Base-by-base conservation (phyloP, 1,140 invertebrate genomes). In the Harpegnathos saltator region DNA sequence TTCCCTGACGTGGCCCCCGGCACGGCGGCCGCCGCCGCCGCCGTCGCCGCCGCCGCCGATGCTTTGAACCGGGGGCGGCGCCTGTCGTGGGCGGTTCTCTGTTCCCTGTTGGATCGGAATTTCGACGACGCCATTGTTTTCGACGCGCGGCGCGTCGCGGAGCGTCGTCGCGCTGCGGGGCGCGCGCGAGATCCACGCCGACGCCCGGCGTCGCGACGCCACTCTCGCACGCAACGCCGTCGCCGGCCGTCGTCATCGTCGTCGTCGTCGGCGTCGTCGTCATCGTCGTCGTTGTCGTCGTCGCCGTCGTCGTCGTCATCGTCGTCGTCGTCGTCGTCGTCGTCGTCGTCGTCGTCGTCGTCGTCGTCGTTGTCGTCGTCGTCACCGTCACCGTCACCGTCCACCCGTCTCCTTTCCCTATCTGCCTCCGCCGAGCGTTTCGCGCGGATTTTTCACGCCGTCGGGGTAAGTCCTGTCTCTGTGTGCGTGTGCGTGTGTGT, bases 131-230 rank as follows among this genome's bases (percentile, higher is more conserved):
- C 83, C 92, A 92, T 93, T 93, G 92, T 92, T 89, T 92, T 90
- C 86, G 69, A 65, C 85, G 69, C 80, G 71, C 88, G 48, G 26
- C 71, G 72, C 26, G 19, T 26, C 58, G 77, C 65, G 86, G 83
- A 73, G 77, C 38, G 38, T 44, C 26, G 19, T 26, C 58, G 77
- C 65, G 86, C 82, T 71, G 77, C 77, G 68, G 44, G 82, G 66
- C 59, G 71, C 72, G 85, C 78, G 62, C 52, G 52, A 65, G 78
- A 80, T 85, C 77, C 82, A 86, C 85, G 72, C 84, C 88, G 90
- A 90, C 89, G 85, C 89, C 87, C 82, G 90, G 86, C 91, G 90
- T 88, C 91, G 89, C 91, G 91, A 92, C 91, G 90, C 90, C 92
- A 92, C 91, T 91, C 86, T 84, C 87, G 84, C 85, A 88, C 83